These are phyloP conservation scores for Carassius carassius DNA, from an alignment of 2,113 vertebrate genomes.

Conservation along the genomic window DNA sequence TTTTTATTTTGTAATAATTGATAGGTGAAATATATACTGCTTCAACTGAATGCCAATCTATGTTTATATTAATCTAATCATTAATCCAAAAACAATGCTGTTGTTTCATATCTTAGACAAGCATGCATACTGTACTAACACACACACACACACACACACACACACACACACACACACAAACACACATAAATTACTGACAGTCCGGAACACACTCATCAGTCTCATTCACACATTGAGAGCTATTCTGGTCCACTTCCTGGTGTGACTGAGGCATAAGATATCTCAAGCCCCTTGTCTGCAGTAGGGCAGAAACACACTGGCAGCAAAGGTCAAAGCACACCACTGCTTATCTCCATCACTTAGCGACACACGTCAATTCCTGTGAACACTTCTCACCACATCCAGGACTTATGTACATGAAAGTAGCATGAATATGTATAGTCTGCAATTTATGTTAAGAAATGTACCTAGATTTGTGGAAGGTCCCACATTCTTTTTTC, in stretches of 20 bases:
- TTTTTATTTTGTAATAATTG: background rate
- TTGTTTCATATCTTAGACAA: background rate
- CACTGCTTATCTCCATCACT: conserved; percentile 12
- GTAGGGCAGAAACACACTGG: conserved; percentile 31
- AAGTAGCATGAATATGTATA: background rate
- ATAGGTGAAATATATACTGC: background rate
- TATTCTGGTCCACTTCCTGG: conserved; percentile 48
- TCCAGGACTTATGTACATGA: background rate
- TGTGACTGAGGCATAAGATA: conserved; percentile 43
- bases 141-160: background rate
- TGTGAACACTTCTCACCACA: conserved; percentile 22
- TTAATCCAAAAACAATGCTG: background rate
- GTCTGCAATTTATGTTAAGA: background rate
- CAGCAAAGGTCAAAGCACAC: conserved; percentile 34
- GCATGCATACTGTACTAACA: background rate
- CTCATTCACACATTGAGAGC: conserved; percentile 40
- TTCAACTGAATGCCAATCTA: background rate
- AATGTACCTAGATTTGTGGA: too few species aligned
- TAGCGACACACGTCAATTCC: background rate
- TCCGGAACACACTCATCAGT: conserved; percentile 28
- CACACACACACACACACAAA: conserved; percentile 27
- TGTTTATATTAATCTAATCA: background rate
- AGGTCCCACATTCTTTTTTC: background rate
- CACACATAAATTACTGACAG: conserved; percentile 16
- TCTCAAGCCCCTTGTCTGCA: conserved; percentile 29